Evolutionary conservation across 1,140 invertebrate species (phyloP).

Genomic region (Trypoxylus dichotomus): DNA sequence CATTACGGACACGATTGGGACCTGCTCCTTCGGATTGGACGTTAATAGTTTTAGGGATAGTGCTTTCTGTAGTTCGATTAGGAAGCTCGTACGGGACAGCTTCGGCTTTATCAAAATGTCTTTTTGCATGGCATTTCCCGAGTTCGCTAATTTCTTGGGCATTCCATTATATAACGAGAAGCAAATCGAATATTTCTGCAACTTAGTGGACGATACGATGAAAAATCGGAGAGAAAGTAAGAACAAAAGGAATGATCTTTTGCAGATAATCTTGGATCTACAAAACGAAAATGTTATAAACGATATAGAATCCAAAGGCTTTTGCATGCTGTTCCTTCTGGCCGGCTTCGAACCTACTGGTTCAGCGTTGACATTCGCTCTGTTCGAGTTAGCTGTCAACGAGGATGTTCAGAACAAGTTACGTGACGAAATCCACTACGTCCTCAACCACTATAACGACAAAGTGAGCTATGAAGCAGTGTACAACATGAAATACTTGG

Average conservation of each 20-base stretch:
- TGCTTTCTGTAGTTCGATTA: neutral
- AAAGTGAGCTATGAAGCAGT: slow-evolving; percentile 60
- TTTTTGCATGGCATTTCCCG: neutral
- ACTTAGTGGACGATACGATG: slow-evolving; percentile 48
- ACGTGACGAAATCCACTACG: slow-evolving; percentile 54
- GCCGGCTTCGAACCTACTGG: slow-evolving; percentile 58
- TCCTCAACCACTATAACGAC: slow-evolving; percentile 52
- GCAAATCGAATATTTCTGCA: neutral
- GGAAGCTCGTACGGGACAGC: neutral
- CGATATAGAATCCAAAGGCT: slow-evolving; percentile 26
- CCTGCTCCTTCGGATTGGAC: neutral
- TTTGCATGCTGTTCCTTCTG: slow-evolving; percentile 45
- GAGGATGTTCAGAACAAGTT: slow-evolving; percentile 54
- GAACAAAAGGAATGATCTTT: slow-evolving; percentile 56
- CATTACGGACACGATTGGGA: neutral
- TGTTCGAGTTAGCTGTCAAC: slow-evolving; percentile 56
- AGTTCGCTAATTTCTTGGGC: neutral
- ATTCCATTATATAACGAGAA: neutral
- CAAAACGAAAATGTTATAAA: slow-evolving; percentile 45
- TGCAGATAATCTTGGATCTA: slow-evolving; percentile 60
- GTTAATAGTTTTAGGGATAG: neutral
- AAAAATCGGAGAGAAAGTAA: slow-evolving; percentile 54
- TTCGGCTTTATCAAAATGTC: neutral
- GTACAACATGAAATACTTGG: slow-evolving; percentile 55
- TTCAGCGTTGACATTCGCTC: slow-evolving; percentile 51